A percentile compares a stretch with the other conserved stretches of the same genome.
Evolutionary conservation across 2,888 invertebrate genomes (phyloP).

Genomic region (Catotricha subobsoleta): DNA sequence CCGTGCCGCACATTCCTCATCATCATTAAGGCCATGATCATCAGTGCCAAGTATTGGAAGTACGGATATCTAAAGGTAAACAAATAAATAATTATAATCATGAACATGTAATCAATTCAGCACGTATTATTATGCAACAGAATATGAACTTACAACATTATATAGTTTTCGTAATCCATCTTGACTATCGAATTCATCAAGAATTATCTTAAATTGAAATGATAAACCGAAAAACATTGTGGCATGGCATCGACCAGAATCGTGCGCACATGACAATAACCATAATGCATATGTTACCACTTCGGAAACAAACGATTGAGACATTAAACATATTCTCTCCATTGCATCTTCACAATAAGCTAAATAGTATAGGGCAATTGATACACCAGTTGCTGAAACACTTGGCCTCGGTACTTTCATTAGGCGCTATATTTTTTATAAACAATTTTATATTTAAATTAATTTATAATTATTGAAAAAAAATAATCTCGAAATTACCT

Average conservation of each 20-base stretch:
- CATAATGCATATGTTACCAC: conserved; percentile 82
- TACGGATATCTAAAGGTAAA: conserved; percentile 48
- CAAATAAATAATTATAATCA: neutral
- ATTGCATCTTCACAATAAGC: conserved; percentile 96
- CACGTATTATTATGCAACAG: neutral
- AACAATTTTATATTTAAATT: neutral
- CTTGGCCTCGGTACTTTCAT: conserved; percentile 84
- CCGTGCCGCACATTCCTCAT: conserved; percentile 74
- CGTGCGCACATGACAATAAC: conserved; percentile 90
- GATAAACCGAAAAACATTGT: conserved; percentile 95
- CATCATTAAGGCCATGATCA: conserved; percentile 55
- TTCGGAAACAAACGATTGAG: conserved; percentile 55
- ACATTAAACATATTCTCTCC: conserved; percentile 82
- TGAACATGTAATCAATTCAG: neutral
- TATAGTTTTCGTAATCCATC: conserved; percentile 86
- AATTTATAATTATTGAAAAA: neutral
- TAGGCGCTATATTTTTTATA: conserved; percentile 37
- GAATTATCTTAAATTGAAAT: conserved; percentile 80
- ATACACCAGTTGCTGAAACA: conserved; percentile 89
- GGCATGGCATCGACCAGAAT: conserved; percentile 94
- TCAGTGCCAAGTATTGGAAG: conserved; percentile 64
- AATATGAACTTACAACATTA: conserved; percentile 44
- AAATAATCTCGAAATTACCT: conserved; percentile 35
- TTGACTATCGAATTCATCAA: conserved; percentile 82
- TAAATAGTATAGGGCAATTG: conserved; percentile 88